phyloP scores from a whole-genome alignment of 2,888 invertebrate species.

The Cordilura impudica region DNA sequence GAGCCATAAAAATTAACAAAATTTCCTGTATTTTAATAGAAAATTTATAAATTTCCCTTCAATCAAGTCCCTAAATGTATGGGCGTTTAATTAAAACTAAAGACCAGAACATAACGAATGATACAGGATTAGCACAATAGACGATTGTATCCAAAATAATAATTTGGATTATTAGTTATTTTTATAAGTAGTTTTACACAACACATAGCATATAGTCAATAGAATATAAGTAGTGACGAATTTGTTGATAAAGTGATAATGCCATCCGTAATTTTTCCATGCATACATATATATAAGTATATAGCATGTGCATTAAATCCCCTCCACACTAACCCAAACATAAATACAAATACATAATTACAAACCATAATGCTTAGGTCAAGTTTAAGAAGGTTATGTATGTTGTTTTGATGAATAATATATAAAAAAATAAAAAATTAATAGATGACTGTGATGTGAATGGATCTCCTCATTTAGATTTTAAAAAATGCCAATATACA shows the following conservation, averaged over 20 bases:
- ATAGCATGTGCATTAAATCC: slow-evolving; percentile 45
- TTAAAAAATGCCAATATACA: slow-evolving; percentile 60
- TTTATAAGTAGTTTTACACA: slow-evolving; percentile 30
- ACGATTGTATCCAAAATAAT: too few species aligned
- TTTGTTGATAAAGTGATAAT: slow-evolving; percentile 60
- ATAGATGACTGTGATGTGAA: slow-evolving; percentile 63
- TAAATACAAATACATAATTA: neutral
- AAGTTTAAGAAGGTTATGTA: slow-evolving; percentile 9
- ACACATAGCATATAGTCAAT: slow-evolving; percentile 17
- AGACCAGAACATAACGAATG: too few species aligned
- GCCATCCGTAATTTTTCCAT: slow-evolving; percentile 57
- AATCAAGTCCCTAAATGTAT: too few species aligned
- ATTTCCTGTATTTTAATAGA: too few species aligned
- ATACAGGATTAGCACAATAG: too few species aligned
- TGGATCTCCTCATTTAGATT: slow-evolving; percentile 62
- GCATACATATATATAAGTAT: slow-evolving; percentile 4
- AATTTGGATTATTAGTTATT: slow-evolving; percentile 13
- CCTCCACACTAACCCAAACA: slow-evolving; percentile 23
- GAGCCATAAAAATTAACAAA: too few species aligned
- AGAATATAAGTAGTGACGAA: slow-evolving; percentile 54
- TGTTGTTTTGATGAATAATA: slow-evolving; percentile 25
- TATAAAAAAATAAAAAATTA: slow-evolving; percentile 30
- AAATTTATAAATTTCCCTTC: too few species aligned
- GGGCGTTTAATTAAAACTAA: too few species aligned
- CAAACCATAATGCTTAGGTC: neutral